Evolutionary conservation across 2,888 invertebrate genomes (phyloP).

Genomic region (Mythimna loreyi): DNA sequence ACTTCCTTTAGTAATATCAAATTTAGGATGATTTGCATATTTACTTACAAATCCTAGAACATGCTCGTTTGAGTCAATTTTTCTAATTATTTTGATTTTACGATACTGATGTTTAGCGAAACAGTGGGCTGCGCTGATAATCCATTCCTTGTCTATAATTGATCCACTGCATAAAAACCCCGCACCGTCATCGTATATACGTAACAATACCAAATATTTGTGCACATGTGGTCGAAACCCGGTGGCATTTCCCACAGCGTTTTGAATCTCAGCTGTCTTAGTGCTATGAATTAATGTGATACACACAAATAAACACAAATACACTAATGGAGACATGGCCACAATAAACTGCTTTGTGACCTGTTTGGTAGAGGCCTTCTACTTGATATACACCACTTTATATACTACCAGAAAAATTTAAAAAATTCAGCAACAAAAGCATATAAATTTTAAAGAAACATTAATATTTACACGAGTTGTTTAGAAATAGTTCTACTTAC

Average conservation of each 20-base stretch:
- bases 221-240: conserved; percentile 3
- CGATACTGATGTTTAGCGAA: neutral
- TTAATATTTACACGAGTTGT: conserved; percentile 9
- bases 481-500: neutral
- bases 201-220: conserved; percentile 14
- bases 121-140: conserved; percentile 26
- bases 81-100: neutral
- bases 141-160: conserved; percentile 26
- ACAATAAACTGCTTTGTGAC: neutral
- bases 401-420: neutral
- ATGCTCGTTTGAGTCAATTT: neutral
- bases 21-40: neutral
- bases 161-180: conserved; percentile 15
- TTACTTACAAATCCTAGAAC: neutral
- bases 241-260: neutral
- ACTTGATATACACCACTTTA: neutral
- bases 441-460: neutral
- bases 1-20: neutral
- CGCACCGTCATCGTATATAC: neutral
- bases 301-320: conserved; percentile 26
- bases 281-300: conserved; percentile 5
- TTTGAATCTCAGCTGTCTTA: conserved; percentile 4
- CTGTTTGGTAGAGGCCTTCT: neutral
- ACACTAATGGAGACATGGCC: conserved; percentile 10
- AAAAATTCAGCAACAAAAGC: neutral